A percentile compares a stretch with the other conserved stretches of the same genome.
These are phyloP conservation scores for Chironomus riparius DNA, from an alignment of 2,888 invertebrate genomes.

Conservation along the genomic window DNA sequence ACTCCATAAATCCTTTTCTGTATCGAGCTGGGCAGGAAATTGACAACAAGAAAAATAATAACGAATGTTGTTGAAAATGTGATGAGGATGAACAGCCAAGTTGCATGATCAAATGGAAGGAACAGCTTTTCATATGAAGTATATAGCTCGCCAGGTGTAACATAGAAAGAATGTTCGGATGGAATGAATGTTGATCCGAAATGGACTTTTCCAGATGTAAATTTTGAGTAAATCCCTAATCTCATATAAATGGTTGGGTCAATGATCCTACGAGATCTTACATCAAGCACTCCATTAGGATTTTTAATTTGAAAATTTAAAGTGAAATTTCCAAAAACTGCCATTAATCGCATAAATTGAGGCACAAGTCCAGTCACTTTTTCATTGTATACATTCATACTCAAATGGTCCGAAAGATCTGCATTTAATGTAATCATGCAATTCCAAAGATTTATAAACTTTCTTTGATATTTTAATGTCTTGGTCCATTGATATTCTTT, in stretches of 20 bases:
- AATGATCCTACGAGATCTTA: no score
- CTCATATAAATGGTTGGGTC: neutral
- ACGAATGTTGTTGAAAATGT: neutral
- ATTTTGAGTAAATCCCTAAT: no score
- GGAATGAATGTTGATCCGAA: neutral
- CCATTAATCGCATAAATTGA: no score
- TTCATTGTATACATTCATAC: neutral
- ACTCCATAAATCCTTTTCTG: neutral
- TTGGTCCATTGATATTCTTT: neutral
- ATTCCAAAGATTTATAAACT: neutral
- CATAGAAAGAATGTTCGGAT: neutral
- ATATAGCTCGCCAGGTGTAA: neutral
- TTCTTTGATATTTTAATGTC: neutral
- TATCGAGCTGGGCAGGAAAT: neutral
- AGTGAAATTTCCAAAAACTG: no score
- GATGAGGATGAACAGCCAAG: neutral
- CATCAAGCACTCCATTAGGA: no score
- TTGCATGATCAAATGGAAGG: neutral
- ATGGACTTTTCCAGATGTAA: neutral
- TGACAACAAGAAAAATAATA: neutral
- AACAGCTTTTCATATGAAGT: neutral
- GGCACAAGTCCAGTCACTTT: no score
- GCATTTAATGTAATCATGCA: neutral
- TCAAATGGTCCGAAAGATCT: rapidly evolving
- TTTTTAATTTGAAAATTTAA: no score